Percentiles rank a stretch among this genome's conserved stretches.
These are phyloP conservation scores for Arnoldichthys spilopterus DNA, from an alignment of 2,797 vertebrate genomes.

Conservation along the genomic window DNA sequence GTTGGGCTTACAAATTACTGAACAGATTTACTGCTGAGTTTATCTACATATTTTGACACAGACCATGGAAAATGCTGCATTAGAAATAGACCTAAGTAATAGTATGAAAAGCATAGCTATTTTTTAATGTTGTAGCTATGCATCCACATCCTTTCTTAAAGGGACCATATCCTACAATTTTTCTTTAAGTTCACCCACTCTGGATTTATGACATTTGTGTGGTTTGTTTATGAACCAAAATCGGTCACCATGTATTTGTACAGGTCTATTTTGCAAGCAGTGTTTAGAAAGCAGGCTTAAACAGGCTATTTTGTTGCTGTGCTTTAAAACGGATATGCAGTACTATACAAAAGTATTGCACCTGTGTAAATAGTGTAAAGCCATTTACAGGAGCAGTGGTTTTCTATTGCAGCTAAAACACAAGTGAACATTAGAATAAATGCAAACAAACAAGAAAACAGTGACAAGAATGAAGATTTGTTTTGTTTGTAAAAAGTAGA, in stretches of 20 bases:
- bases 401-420: too few relatives aligned
- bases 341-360: too few relatives aligned
- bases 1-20: constrained; percentile 48
- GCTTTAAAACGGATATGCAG: too few relatives aligned
- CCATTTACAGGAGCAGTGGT: too few relatives aligned
- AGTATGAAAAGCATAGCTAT: constrained; percentile 25
- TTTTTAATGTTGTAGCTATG: constrained; percentile 21
- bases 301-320: background rate
- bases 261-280: too few relatives aligned
- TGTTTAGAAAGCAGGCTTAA: background rate
- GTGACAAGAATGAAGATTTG: too few relatives aligned
- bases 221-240: background rate
- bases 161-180: background rate
- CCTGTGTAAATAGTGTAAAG: too few relatives aligned
- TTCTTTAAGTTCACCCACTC: background rate
- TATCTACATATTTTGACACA: constrained; percentile 46
- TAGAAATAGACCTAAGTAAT: constrained; percentile 22
- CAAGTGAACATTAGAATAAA: too few relatives aligned
- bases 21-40: constrained; percentile 47
- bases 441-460: too few relatives aligned
- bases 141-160: constrained; percentile 7
- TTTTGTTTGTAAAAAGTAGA: too few relatives aligned
- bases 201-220: background rate
- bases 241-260: background rate
- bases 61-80: constrained; percentile 41